These are phyloP conservation scores for Hippocampus abdominalis DNA, from an alignment of 2,113 vertebrate species.

Conservation along the genomic window DNA sequence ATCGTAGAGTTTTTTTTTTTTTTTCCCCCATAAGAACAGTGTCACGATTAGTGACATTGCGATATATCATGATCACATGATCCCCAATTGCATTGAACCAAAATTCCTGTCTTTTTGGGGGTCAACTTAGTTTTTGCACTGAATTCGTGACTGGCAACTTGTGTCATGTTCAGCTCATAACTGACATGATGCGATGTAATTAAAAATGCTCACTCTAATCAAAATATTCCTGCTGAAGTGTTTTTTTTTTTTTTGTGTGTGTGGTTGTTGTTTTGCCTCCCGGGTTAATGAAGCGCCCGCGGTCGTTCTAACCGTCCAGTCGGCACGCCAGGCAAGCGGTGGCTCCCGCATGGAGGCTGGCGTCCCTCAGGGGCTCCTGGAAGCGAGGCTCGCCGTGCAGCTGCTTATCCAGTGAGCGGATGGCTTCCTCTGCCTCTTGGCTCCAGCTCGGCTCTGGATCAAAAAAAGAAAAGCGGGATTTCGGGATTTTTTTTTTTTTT, in stretches of 20 bases:
- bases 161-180: background rate
- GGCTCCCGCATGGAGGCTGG: slow-evolving; percentile 58
- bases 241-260: background rate
- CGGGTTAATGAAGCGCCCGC: slow-evolving; percentile 15
- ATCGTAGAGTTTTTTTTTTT: too few species aligned
- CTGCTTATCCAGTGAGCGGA: slow-evolving; percentile 65
- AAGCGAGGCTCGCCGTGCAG: slow-evolving; percentile 58
- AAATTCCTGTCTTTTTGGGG: background rate
- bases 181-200: slow-evolving; percentile 5
- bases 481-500: too few species aligned
- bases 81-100: background rate
- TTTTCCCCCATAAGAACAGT: too few species aligned
- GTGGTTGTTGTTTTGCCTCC: background rate
- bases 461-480: slow-evolving; percentile 15
- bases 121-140: background rate
- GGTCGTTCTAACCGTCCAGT: slow-evolving; percentile 46
- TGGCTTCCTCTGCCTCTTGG: slow-evolving; percentile 61
- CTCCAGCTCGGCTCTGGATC: slow-evolving; percentile 63
- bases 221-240: background rate
- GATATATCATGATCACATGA: too few species aligned
- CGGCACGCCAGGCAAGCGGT: slow-evolving; percentile 58
- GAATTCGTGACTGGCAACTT: background rate
- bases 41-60: too few species aligned
- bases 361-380: slow-evolving; percentile 50
- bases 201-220: background rate